Base-by-base conservation (phyloP, 2,888 invertebrate genomes). In the Chymomyza amoena region DNA sequence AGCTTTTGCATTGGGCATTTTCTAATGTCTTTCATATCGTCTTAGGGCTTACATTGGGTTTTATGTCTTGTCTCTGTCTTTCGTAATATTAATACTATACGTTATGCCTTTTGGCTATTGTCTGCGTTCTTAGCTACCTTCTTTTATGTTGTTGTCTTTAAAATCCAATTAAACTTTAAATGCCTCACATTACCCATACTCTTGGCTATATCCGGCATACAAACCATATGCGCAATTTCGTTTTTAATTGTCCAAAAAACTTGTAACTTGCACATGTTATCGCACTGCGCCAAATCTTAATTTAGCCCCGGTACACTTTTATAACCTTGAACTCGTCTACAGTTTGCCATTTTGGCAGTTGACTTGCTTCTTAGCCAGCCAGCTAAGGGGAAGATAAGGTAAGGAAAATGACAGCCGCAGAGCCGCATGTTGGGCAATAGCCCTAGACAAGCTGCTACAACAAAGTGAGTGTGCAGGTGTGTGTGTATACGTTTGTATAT, bases 301-400 rank as follows among this genome's bases (percentile, higher is more conserved):
- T 36, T 57, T 25, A 20, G 15, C 25, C 10, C 10, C 7, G 13
- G 57, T 32, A 15, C 75, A 81, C 69, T 70, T 72, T 63, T 66
- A 66, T 85, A 87, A 87, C 83, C 83, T 87, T 83, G 78, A 87
- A 87, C 87, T 36, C 80, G 57, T 18, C 57, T 25, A 18, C 69
- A 74, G 70, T 45, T 45, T 45, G 39, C 13, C 13, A 13, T 45
- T 45, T 45, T 45, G 13, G 39, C 13, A 13, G 39, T 45, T 45
- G 4, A 13, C 39, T 45, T 10, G 13, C 6, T 10, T 45, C 13
- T 45, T 13, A 4, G 39, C 36, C 36, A 4, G 39, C 36, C 36
- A 45, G 13, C 39, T 13, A 45, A 45, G 39, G 39, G 39, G 1
- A 45, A 13, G 6, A 3, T 4, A 68, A 32, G 50, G 62, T 36